Evolutionary conservation across 1,140 invertebrate species (phyloP), one percentile per base, ranked within the genome.

Genomic region (Ptiloglossa arizonensis): DNA sequence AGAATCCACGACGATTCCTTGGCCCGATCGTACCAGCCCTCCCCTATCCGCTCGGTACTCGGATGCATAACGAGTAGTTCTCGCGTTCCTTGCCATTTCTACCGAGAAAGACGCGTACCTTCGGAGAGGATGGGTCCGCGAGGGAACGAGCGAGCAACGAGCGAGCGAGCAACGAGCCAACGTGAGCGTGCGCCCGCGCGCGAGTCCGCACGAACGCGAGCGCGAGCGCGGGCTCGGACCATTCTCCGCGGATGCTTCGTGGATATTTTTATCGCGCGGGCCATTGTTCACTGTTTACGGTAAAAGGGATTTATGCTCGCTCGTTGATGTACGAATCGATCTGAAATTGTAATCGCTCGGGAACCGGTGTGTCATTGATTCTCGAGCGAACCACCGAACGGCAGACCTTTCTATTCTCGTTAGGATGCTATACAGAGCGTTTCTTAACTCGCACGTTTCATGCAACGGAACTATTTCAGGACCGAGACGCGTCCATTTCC

Each of bases 11-110:
- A 64, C 41, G 68, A 69, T 68, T 62, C 46, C 56, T 17, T n/a
- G 22, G 32, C 24, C 75, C 67, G 57, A 71, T 78, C 70, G 50
- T 41, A 62, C 59, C 32, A 41, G 13, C 59, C 17, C 68, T 70
- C 68, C 67, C 75, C 68, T 77, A 71, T 41, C 75, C 68, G 50
- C 35, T 35, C 38, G 13, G 19, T 52, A 67, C 62, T 48, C 57
- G 48, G 68, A 71, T 77, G 68, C 75, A 77, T 77, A 77, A 77
- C 75, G 67, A 77, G 68, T 77, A 62, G 75, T 71, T 77, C 75
- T 63, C 68, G 67, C 75, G 75, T 77, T 77, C 75, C 75, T 77
- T 54, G 57, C 75, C 75, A 71, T 77, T 77, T 77, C 75, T 62
- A 77, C 74, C 74, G 67, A 67, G 74, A 52, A 62, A 70, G 54